Conservation (phyloP, 2,113 vertebrate genomes). For the Xiphorhynchus elegans region DNA sequence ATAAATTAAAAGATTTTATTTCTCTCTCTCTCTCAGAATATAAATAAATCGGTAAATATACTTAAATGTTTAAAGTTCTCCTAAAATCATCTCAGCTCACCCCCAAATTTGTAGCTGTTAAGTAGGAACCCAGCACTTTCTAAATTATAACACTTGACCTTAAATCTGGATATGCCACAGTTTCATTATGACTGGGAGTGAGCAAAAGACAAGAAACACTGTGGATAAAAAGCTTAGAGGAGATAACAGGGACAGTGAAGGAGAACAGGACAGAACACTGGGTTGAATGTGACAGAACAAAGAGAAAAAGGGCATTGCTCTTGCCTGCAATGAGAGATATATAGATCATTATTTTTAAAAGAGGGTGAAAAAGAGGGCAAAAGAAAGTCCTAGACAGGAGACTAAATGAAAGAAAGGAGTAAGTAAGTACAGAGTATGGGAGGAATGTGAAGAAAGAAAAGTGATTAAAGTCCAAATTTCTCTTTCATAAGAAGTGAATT, state of each 20-base stretch:
- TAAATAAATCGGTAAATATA: neutral
- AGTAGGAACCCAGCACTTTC: neutral
- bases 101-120: neutral
- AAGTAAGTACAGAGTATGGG: neutral
- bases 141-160: neutral
- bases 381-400: neutral
- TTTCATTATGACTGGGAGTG: neutral
- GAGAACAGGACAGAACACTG: neutral
- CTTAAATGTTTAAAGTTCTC: neutral
- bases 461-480: neutral
- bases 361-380: neutral
- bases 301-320: neutral
- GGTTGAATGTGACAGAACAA: neutral
- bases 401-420: neutral
- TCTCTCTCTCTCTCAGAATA: neutral
- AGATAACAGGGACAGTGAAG: neutral
- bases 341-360: slow-evolving; percentile 38
- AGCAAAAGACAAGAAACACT: neutral
- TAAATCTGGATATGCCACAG: neutral
- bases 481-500: neutral
- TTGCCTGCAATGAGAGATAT: neutral
- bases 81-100: neutral
- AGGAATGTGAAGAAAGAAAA: neutral
- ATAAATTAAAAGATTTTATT: neutral
- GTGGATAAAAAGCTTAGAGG: neutral